phyloP scores from a whole-genome alignment of 1,140 invertebrate genomes.

The Hypsibius dujardini region DNA sequence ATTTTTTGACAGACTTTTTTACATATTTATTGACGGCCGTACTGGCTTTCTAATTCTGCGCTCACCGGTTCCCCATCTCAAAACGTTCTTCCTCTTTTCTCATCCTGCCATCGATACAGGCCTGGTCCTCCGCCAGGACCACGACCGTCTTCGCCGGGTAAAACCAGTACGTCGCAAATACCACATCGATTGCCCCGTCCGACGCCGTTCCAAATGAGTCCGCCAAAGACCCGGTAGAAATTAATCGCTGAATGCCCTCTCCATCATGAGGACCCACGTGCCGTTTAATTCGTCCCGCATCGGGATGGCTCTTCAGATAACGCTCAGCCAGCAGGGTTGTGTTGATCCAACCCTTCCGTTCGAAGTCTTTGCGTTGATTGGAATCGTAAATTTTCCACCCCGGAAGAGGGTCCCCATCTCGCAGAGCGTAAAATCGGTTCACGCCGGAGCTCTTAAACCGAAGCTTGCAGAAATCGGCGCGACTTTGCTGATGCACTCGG shows the following conservation, averaged over 20 bases:
- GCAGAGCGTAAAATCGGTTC: constrained; percentile 50
- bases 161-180: constrained; percentile 41
- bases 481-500: constrained; percentile 43
- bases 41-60: not conserved
- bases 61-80: constrained; percentile 30
- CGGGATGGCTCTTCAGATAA: constrained; percentile 33
- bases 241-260: constrained; percentile 33
- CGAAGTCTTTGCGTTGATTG: constrained; percentile 34
- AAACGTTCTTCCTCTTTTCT: constrained; percentile 30
- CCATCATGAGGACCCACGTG: constrained; percentile 37
- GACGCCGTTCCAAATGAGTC: constrained; percentile 31
- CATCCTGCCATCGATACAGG: constrained; percentile 34
- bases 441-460: constrained; percentile 48
- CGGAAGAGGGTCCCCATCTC: constrained; percentile 46
- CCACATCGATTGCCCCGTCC: constrained; percentile 33
- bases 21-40: no score
- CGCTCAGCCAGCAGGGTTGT: constrained; percentile 33
- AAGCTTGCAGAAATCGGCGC: constrained; percentile 50
- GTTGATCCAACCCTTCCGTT: constrained; percentile 32
- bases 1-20: not conserved
- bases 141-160: constrained; percentile 35
- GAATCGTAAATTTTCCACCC: constrained; percentile 51
- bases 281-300: constrained; percentile 25
- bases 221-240: constrained; percentile 35
- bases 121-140: constrained; percentile 33